These are phyloP conservation scores for Gisinianus flammeolus DNA, from an alignment of 2,888 invertebrate species.

Conservation along the genomic window DNA sequence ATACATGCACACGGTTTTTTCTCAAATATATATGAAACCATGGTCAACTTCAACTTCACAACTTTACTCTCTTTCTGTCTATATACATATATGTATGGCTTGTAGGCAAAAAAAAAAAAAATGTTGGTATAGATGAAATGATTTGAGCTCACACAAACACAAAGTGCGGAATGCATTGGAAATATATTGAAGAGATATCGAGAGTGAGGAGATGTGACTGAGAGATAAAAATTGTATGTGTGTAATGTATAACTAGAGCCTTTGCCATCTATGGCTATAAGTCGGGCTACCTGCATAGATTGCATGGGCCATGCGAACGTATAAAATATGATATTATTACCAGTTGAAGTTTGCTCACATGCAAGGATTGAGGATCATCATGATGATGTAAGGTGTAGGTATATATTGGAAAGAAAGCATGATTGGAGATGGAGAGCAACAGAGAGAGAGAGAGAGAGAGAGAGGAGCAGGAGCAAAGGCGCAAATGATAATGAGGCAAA, in stretches of 20 bases:
- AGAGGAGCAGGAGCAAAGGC: background rate
- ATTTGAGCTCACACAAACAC: background rate
- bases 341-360: constrained; percentile 8
- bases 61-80: background rate
- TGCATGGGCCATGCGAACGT: background rate
- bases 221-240: background rate
- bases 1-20: no score
- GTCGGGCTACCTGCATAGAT: background rate
- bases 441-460: background rate
- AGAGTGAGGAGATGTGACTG: background rate
- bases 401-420: no score
- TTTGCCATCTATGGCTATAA: background rate
- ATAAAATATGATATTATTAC: background rate
- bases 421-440: no score
- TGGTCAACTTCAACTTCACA: no score
- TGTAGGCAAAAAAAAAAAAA: constrained; percentile 18
- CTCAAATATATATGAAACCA: constrained; percentile 7
- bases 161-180: background rate
- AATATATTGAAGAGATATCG: background rate
- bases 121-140: background rate
- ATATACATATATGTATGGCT: constrained; percentile 2
- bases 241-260: background rate
- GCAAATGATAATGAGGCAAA: constrained; percentile 19
- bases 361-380: background rate
- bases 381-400: background rate